Base-by-base conservation (phyloP, 92 coral and sea anemone species). In the Porites lobata region DNA sequence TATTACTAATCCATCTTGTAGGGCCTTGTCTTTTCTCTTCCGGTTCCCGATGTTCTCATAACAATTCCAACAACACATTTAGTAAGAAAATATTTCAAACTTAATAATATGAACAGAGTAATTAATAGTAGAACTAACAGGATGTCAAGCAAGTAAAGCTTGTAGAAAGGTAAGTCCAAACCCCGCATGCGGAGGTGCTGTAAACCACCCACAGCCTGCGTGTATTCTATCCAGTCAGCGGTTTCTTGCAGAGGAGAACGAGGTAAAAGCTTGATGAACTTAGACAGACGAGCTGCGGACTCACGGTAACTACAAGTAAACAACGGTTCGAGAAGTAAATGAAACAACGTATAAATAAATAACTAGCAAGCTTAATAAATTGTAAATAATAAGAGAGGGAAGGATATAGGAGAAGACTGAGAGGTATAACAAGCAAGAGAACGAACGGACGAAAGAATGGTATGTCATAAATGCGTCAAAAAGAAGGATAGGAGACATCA, bases 141-240 rank as follows among this genome's bases (percentile, higher is more conserved):
- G 24, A 84, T 86, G 79, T 89, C 92, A 64, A 89, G 64, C 64
- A 89, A 59, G 76, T 89, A 84, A 12, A 76, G 85, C 70, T 89
- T 69, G 53, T 89, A 89, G 83, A 89, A 89, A 2, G 92, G 92
- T 29, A 89, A 67, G 14, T 84, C 88, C 89, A 84, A 68, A 51
- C 89, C 72, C 24, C 71, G 69, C 14, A 89, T 89, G 64, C 83
- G 71, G 67, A 89, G 92, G 54, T 84, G 81, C 51, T 84, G 18
- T 69, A 89, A 63, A 85, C 82, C 77, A 15, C 92, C 92, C 50
- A 57, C 75, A 65, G 89, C 89, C 52, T 83, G 89, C 21, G 87
- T 61, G 71, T 89, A 89, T 76, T 84, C 92, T 18, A 89, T 61
- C 32, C 80, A 87, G 59, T 89, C 92, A 14, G 92, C 89, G 63